phyloP scores from a whole-genome alignment of 2,113 vertebrate species.

The Oryctolagus cuniculus region mOryCun1.1 NC_091432.1:200482501-200483000 shows the following conservation, averaged over 20 bases:
- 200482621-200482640: slow-evolving; percentile 23
- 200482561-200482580: slow-evolving; percentile 20
- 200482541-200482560: background rate
- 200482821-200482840: too few species aligned
- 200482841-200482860: too few species aligned
- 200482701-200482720: slow-evolving; percentile 69
- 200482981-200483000: accelerated
- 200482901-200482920: slow-evolving; percentile 50
- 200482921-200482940: slow-evolving; percentile 43
- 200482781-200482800: too few species aligned
- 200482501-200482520: background rate
- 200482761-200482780: too few species aligned
- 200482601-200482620: slow-evolving; percentile 49
- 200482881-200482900: slow-evolving; percentile 76
- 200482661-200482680: slow-evolving; percentile 58
- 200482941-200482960: background rate
- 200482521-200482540: slow-evolving; percentile 12
- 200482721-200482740: too few species aligned
- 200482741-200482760: too few species aligned
- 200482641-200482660: slow-evolving; percentile 59
- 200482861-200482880: slow-evolving; percentile 43
- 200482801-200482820: too few species aligned
- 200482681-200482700: slow-evolving; percentile 45
- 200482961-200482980: background rate
- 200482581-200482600: background rate